phyloP scores from a whole-genome alignment of 2,113 vertebrate species.

The Cryptomyrus ogoouensis region DNA sequence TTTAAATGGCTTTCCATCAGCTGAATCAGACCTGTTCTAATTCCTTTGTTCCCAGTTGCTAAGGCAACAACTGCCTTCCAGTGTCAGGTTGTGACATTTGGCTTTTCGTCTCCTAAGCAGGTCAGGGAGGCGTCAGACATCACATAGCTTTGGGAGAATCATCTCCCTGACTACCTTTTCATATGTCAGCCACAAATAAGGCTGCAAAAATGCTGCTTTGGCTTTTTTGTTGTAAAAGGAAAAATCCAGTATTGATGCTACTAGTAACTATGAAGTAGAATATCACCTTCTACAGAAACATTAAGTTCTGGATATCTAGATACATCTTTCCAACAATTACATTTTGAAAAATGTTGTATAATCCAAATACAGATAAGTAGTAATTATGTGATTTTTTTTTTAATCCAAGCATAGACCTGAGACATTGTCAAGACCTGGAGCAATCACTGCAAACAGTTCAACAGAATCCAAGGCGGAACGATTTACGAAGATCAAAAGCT shows the following conservation, averaged over 20 bases:
- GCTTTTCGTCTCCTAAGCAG: not conserved
- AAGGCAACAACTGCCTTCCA: not conserved
- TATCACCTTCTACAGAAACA: not conserved
- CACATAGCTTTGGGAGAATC: not conserved
- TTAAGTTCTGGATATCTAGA: not conserved
- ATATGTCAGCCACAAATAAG: not conserved
- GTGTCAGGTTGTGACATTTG: not conserved
- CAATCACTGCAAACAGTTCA: not conserved
- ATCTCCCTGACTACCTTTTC: not conserved
- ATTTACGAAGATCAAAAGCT: not conserved
- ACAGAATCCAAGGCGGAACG: not conserved
- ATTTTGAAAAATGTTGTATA: not conserved
- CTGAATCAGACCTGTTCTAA: not conserved
- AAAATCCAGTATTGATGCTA: not conserved
- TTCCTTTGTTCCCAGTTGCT: constrained; percentile 1
- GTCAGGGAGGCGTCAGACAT: not conserved
- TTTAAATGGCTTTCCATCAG: not conserved
- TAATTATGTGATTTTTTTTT: not conserved
- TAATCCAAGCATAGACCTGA: not conserved
- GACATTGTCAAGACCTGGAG: not conserved
- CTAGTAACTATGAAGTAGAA: not conserved
- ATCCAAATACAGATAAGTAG: not conserved
- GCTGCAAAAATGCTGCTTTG: not conserved
- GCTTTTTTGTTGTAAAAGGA: not conserved
- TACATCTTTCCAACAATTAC: not conserved